phyloP scores from a whole-genome alignment of 2,888 invertebrate species.

The Oscheius sp. region DNA sequence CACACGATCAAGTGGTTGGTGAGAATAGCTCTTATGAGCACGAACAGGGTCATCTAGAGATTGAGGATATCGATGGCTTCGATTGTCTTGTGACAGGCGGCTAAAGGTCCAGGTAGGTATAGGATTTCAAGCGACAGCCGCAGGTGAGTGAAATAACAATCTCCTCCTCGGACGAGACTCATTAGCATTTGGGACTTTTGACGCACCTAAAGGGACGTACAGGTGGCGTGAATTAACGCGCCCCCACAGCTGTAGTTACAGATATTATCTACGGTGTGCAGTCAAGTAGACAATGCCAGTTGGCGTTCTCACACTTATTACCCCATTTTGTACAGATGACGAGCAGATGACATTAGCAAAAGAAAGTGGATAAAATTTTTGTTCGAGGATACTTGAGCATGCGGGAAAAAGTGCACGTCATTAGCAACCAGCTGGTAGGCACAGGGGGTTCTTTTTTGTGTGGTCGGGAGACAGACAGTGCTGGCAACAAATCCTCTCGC shows the following conservation, averaged over 20 bases:
- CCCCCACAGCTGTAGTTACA: slow-evolving; percentile 19
- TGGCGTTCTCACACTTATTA: slow-evolving; percentile 25
- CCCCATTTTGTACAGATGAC: slow-evolving; percentile 7
- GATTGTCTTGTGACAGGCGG: slow-evolving; percentile 20
- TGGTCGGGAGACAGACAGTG: not conserved
- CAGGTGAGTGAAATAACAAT: slow-evolving; percentile 30
- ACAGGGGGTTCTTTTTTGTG: not conserved
- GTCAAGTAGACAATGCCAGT: slow-evolving; percentile 30
- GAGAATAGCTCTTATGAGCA: slow-evolving; percentile 26
- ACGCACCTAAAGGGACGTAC: not conserved
- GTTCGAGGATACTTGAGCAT: slow-evolving; percentile 19
- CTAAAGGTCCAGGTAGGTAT: slow-evolving; percentile 22
- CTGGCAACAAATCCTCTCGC: not conserved
- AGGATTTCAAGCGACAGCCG: slow-evolving; percentile 31
- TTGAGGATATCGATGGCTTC: slow-evolving; percentile 14
- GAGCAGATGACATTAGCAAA: slow-evolving; percentile 13
- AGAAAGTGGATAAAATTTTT: slow-evolving; percentile 19
- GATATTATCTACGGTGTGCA: slow-evolving; percentile 37
- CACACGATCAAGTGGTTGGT: slow-evolving; percentile 35
- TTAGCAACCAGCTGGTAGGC: slow-evolving; percentile 15
- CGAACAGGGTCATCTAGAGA: slow-evolving; percentile 20
- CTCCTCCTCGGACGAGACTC: not conserved
- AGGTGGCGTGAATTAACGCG: slow-evolving; percentile 17
- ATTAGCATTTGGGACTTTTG: not conserved
- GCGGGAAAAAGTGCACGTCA: slow-evolving; percentile 23